Conservation (phyloP, 2,797 vertebrate species). For the Urophycis tenuis region DNA sequence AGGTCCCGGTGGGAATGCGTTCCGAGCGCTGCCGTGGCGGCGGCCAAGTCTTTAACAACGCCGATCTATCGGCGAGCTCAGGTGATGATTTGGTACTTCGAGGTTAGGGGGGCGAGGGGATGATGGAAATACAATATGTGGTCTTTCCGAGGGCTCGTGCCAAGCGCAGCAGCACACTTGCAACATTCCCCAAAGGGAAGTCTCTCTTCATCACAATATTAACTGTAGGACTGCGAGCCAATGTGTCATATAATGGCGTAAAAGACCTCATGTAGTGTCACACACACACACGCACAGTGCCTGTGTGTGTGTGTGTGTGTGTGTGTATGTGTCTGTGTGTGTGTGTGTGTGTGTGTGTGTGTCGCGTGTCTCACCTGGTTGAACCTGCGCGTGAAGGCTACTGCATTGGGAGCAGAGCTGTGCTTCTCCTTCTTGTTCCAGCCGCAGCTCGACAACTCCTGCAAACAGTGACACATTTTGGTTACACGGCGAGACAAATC, state of each 20-base stretch:
- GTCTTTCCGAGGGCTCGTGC: conserved; percentile 27
- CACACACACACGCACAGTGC: no score
- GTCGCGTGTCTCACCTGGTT: conserved; percentile 83
- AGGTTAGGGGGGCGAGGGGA: conserved; percentile 16
- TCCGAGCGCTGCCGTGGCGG: conserved; percentile 24
- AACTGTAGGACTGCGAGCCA: neutral
- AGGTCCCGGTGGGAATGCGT: neutral
- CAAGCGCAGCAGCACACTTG: conserved; percentile 40
- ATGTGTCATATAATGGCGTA: neutral
- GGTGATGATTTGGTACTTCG: conserved; percentile 32
- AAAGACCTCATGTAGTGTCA: neutral
- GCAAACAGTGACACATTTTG: conserved; percentile 26
- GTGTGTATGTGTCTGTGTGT: conserved; percentile 16
- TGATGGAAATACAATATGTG: conserved; percentile 37
- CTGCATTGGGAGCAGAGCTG: conserved; percentile 94
- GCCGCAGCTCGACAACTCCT: conserved; percentile 98
- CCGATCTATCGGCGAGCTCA: conserved; percentile 15
- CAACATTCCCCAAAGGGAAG: neutral
- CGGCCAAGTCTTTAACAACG: conserved; percentile 28
- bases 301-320: conserved; percentile 17
- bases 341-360: conserved; percentile 16
- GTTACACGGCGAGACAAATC: conserved; percentile 12
- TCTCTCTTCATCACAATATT: neutral
- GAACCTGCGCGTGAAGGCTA: conserved; percentile 98
- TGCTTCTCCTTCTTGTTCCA: conserved; percentile 99